These are phyloP conservation scores for Cardinalis cardinalis DNA, from an alignment of 2,113 vertebrate species.

Conservation along the genomic window DNA sequence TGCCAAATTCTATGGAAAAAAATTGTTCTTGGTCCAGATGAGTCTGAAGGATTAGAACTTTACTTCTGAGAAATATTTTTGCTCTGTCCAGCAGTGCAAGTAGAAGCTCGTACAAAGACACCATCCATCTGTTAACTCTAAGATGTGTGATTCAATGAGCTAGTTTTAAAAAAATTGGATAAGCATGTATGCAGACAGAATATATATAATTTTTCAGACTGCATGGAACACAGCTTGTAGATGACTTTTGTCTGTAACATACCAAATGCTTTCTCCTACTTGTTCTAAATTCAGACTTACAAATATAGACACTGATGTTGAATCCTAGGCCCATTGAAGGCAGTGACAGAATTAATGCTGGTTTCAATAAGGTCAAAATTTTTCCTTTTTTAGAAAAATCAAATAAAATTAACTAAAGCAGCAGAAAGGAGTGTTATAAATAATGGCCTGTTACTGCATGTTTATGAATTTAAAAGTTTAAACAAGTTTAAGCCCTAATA, in stretches of 20 bases:
- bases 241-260: conserved; percentile 8
- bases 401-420: not conserved
- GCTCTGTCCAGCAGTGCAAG: not conserved
- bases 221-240: not conserved
- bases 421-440: not conserved
- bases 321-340: not conserved
- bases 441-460: not conserved
- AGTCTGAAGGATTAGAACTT: not conserved
- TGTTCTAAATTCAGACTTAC: conserved; percentile 41
- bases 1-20: not conserved
- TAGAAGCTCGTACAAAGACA: not conserved
- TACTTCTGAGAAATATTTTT: not conserved
- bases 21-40: not conserved
- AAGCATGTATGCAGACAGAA: not conserved
- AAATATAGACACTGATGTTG: conserved; percentile 18
- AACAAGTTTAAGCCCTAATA: not conserved
- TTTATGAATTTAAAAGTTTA: not conserved
- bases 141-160: not conserved
- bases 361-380: not conserved
- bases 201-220: not conserved
- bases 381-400: not conserved
- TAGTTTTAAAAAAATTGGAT: not conserved
- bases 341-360: not conserved
- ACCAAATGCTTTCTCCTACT: conserved; percentile 51
- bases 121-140: not conserved